Percentiles rank a stretch among this genome's conserved stretches.
phyloP scores from a whole-genome alignment of 2,888 invertebrate genomes.

The Galeruca laticollis region DNA sequence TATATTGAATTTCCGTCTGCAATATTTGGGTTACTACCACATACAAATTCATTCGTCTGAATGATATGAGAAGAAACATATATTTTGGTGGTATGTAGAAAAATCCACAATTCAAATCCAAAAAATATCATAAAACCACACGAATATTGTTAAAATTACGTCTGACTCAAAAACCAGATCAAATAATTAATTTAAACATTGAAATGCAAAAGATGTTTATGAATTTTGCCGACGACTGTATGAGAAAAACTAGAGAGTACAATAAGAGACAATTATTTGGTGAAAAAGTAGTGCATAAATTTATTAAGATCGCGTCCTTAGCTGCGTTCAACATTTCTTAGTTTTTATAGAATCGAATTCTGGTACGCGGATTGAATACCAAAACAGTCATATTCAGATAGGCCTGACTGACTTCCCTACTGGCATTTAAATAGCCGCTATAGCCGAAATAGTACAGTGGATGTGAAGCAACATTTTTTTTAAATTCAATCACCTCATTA shows the following conservation, averaged over 20 bases:
- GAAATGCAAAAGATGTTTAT: constrained; percentile 46
- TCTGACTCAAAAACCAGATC: constrained; percentile 34
- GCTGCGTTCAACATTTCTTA: constrained; percentile 48
- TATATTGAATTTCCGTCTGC: no score
- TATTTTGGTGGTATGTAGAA: no score
- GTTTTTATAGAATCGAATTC: constrained; percentile 54
- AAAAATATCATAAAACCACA: no score
- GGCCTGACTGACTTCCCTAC: constrained; percentile 48
- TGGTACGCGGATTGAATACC: constrained; percentile 49
- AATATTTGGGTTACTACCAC: no score
- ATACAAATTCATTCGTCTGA: no score
- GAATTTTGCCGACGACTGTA: constrained; percentile 35
- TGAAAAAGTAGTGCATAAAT: constrained; percentile 42
- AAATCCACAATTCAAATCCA: no score
- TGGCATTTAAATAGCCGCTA: constrained; percentile 52
- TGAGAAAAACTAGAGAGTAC: constrained; percentile 30
- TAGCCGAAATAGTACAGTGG: constrained; percentile 49
- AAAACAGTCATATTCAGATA: constrained; percentile 55
- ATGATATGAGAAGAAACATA: no score
- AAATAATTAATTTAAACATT: constrained; percentile 40
- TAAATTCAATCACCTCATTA: background rate
- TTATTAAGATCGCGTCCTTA: constrained; percentile 45
- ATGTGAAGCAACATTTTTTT: constrained; percentile 2
- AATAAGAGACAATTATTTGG: constrained; percentile 46
- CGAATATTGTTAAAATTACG: background rate